These are phyloP conservation scores for Odontophorus gujanensis DNA, from an alignment of 2,113 vertebrate genomes.

Conservation along the genomic window DNA sequence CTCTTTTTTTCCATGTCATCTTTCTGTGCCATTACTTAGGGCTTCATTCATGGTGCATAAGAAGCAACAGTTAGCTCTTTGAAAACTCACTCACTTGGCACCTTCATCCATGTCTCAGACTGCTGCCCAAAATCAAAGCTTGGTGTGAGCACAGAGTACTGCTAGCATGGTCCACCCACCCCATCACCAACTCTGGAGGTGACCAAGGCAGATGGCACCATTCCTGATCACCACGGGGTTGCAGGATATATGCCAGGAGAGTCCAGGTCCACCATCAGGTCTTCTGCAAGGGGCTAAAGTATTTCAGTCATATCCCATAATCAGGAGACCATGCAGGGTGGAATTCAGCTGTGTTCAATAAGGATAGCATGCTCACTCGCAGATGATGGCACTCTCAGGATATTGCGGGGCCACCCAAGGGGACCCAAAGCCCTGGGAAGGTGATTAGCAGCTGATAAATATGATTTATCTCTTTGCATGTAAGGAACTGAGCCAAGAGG, in stretches of 20 bases:
- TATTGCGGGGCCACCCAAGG: not conserved
- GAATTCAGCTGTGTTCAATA: not conserved
- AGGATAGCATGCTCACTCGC: not conserved
- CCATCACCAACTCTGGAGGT: accelerated
- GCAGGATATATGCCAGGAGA: not conserved
- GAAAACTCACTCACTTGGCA: not conserved
- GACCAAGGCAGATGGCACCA: not conserved
- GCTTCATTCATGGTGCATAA: not conserved
- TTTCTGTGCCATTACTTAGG: not conserved
- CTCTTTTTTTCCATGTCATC: not conserved
- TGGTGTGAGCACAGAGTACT: accelerated
- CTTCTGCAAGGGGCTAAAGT: not conserved
- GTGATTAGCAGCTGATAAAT: not conserved
- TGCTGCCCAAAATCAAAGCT: not conserved
- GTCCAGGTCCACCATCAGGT: not conserved
- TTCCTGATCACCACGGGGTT: not conserved
- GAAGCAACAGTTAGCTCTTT: not conserved
- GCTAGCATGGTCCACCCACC: accelerated
- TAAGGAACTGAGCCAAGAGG: not conserved
- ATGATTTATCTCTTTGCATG: not conserved
- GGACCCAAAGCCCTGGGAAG: accelerated
- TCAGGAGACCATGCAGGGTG: accelerated
- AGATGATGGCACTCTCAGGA: not conserved
- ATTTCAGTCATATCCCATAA: accelerated
- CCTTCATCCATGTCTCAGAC: not conserved